phyloP scores from a whole-genome alignment of 2,113 vertebrate genomes.

The Chascanopsetta lugubris region DNA sequence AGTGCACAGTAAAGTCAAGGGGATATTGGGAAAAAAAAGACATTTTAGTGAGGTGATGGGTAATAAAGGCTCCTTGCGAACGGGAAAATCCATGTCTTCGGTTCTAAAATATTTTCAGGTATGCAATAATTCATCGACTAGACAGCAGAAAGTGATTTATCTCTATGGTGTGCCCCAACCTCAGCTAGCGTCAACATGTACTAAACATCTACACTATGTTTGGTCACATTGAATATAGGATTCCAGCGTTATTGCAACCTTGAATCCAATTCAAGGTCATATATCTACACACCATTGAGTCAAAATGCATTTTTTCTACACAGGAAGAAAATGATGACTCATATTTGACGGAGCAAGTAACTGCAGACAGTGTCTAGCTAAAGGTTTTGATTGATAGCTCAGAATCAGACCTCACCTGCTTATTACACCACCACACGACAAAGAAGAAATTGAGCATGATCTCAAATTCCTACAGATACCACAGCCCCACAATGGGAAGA shows the following conservation, averaged over 20 bases:
- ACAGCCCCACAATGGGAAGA: too few species aligned
- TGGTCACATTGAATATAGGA: neutral
- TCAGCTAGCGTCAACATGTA: neutral
- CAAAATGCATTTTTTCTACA: too few species aligned
- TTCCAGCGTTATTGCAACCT: too few species aligned
- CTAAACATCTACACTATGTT: too few species aligned
- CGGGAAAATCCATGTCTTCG: neutral
- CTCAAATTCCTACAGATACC: too few species aligned
- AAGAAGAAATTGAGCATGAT: neutral
- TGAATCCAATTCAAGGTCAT: too few species aligned
- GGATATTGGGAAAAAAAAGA: neutral
- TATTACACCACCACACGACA: neutral
- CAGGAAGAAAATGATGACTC: too few species aligned
- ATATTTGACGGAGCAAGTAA: too few species aligned
- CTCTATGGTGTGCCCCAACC: neutral
- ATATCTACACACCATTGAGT: neutral
- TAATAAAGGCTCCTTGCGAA: neutral
- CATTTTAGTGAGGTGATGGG: neutral
- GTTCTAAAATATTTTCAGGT: neutral
- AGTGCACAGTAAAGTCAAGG: conserved; percentile 27
- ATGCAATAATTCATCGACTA: neutral
- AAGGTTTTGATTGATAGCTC: neutral
- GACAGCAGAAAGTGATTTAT: neutral
- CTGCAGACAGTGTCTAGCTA: too few species aligned
- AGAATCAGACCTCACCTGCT: neutral